A percentile compares a stretch with the other conserved stretches of the same genome.
Evolutionary conservation across 2,888 invertebrate species (phyloP).

Genomic region (Nebria salina): DNA sequence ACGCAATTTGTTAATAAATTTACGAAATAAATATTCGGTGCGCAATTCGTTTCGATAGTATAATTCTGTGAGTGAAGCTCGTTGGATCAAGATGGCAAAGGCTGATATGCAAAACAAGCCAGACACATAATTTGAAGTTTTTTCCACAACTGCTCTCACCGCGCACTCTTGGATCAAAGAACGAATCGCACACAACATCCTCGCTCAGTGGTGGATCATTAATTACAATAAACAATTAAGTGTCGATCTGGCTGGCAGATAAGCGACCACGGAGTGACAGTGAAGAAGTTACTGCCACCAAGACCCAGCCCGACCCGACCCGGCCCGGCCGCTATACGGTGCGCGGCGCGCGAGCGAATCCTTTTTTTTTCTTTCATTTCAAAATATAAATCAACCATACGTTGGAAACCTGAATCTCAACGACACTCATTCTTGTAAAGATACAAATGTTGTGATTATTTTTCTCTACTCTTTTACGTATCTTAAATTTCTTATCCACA

Average conservation of each 20-base stretch:
- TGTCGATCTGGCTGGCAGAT: constrained; percentile 44
- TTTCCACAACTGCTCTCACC: background rate
- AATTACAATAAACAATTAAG: constrained; percentile 47
- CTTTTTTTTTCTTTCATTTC: background rate
- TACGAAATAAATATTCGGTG: too few relatives aligned
- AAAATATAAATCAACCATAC: background rate
- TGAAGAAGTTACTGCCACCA: constrained; percentile 38
- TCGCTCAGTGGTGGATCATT: constrained; percentile 34
- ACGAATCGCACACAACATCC: constrained; percentile 38
- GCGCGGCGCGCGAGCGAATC: background rate
- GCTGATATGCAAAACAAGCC: constrained; percentile 45
- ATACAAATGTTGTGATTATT: too few relatives aligned
- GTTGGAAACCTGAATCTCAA: background rate
- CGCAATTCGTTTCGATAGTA: constrained; percentile 39
- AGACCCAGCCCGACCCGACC: background rate
- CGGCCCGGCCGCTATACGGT: background rate
- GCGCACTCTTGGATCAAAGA: constrained; percentile 33
- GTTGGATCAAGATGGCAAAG: constrained; percentile 44
- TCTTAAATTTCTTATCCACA: too few relatives aligned
- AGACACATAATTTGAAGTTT: constrained; percentile 46
- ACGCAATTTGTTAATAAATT: constrained; percentile 31
- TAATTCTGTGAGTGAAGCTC: constrained; percentile 20
- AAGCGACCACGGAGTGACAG: constrained; percentile 38
- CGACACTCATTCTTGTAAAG: too few relatives aligned
- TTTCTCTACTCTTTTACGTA: too few relatives aligned